Evolutionary conservation across 2,113 vertebrate genomes (phyloP).

Genomic region (Euleptes europaea): DNA sequence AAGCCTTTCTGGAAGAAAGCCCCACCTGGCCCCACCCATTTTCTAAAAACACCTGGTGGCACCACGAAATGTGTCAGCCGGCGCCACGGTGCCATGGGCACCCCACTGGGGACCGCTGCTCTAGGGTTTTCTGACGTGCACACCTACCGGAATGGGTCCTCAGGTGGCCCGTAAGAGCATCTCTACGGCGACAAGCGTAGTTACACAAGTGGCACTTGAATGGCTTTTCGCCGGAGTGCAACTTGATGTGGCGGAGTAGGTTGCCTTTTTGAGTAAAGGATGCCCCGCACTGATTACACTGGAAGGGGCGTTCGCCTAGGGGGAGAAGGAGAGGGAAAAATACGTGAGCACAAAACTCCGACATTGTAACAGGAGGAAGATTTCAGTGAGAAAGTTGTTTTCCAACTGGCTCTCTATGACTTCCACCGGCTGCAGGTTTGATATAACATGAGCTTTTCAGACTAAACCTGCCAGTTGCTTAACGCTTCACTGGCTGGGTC

Average conservation of each 20-base stretch:
- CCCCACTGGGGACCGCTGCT: rapidly evolving
- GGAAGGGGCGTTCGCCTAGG: conserved; percentile 95
- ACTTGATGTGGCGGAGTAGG: conserved; percentile 97
- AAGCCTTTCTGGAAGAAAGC: no score
- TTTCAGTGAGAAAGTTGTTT: conserved; percentile 79
- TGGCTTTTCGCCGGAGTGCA: conserved; percentile 98
- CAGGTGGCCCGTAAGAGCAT: conserved; percentile 94
- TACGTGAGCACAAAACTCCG: conserved; percentile 60
- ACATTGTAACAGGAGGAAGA: conserved; percentile 63
- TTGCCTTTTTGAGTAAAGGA: conserved; percentile 99
- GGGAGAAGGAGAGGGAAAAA: conserved; percentile 53
- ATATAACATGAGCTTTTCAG: conserved; percentile 97
- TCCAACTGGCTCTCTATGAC: conserved; percentile 79
- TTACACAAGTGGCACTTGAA: conserved; percentile 99
- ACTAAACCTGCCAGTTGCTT: conserved; percentile 97
- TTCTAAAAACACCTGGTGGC: no score
- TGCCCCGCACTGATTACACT: conserved; percentile 96
- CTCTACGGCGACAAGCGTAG: conserved; percentile 96
- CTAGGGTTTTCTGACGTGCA: background rate
- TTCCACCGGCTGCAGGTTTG: conserved; percentile 87
- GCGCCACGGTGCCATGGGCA: no score
- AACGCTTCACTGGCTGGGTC: conserved; percentile 99
- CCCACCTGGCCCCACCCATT: no score
- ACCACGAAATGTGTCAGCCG: no score
- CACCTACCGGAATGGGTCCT: conserved; percentile 95